Evolutionary conservation across 2,113 vertebrate species (phyloP).

Genomic region (Brachyistius frenatus): DNA sequence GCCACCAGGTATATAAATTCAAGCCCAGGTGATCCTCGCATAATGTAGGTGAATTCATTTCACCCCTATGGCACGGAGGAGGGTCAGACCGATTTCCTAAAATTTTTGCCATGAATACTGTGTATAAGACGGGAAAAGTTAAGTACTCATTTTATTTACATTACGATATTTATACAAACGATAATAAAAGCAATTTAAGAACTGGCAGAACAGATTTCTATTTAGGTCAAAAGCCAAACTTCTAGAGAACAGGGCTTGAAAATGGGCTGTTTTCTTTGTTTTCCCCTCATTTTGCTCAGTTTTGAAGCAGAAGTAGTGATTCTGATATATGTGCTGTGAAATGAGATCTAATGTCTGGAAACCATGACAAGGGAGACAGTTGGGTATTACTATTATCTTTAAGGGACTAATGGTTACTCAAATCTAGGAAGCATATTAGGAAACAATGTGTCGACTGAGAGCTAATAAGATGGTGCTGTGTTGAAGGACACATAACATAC

Average conservation of each 20-base stretch:
- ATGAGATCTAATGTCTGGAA: slow-evolving; percentile 64
- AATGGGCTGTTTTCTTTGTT: slow-evolving; percentile 34
- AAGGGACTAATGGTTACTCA: slow-evolving; percentile 60
- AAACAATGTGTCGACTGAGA: slow-evolving; percentile 73
- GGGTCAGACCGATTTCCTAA: slow-evolving; percentile 11
- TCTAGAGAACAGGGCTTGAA: slow-evolving; percentile 51
- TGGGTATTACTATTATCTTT: slow-evolving; percentile 60
- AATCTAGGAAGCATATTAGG: slow-evolving; percentile 72
- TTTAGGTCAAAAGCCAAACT: slow-evolving; percentile 71
- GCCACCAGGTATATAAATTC: slow-evolving; percentile 30
- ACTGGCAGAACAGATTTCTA: slow-evolving; percentile 46
- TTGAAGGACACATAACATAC: slow-evolving; percentile 84
- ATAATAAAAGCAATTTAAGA: slow-evolving; percentile 62
- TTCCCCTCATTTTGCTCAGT: slow-evolving; percentile 33
- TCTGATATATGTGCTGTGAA: slow-evolving; percentile 72
- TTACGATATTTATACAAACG: slow-evolving; percentile 62
- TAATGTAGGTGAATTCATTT: slow-evolving; percentile 43
- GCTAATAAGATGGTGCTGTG: slow-evolving; percentile 81
- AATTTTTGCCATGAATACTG: slow-evolving; percentile 52
- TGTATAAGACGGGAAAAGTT: slow-evolving; percentile 31
- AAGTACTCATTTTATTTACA: slow-evolving; percentile 45
- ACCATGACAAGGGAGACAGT: slow-evolving; percentile 64
- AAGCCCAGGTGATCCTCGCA: slow-evolving; percentile 25
- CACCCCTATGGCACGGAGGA: slow-evolving; percentile 16
- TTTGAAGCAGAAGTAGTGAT: slow-evolving; percentile 65